These are phyloP conservation scores for Australoheros scitulus DNA, from an alignment of 2,113 vertebrate genomes.

Conservation along the genomic window DNA sequence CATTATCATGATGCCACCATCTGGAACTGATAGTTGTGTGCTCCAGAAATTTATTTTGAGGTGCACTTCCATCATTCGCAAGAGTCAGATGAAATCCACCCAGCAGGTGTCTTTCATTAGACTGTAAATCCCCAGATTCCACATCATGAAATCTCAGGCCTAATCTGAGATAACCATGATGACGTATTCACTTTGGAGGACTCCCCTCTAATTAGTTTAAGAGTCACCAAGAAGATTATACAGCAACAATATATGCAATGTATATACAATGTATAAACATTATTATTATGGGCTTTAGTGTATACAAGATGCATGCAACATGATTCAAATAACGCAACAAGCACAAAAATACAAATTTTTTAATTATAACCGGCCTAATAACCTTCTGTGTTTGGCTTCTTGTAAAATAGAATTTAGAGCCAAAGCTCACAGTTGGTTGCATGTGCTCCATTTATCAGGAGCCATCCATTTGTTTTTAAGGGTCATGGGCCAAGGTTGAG, in stretches of 20 bases:
- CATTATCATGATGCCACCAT: neutral
- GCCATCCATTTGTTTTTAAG: constrained; percentile 22
- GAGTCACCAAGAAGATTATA: neutral
- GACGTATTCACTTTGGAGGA: neutral
- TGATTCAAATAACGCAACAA: neutral
- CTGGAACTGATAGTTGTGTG: neutral
- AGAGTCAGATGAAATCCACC: neutral
- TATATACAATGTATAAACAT: neutral
- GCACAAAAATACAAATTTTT: neutral
- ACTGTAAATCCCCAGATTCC: neutral
- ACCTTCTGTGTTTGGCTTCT: neutral
- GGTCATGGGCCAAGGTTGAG: constrained; percentile 51
- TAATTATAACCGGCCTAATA: neutral
- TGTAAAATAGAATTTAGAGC: neutral
- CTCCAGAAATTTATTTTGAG: neutral
- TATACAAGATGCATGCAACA: neutral
- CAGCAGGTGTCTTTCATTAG: neutral
- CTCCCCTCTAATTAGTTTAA: too few species aligned
- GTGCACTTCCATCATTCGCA: neutral
- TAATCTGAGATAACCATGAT: neutral
- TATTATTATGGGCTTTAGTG: neutral
- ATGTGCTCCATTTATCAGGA: neutral
- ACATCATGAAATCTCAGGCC: neutral
- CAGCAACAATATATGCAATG: neutral
- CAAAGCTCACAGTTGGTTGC: neutral